phyloP scores from a whole-genome alignment of 2,797 vertebrate species.

The Iguana delicatissima region DNA sequence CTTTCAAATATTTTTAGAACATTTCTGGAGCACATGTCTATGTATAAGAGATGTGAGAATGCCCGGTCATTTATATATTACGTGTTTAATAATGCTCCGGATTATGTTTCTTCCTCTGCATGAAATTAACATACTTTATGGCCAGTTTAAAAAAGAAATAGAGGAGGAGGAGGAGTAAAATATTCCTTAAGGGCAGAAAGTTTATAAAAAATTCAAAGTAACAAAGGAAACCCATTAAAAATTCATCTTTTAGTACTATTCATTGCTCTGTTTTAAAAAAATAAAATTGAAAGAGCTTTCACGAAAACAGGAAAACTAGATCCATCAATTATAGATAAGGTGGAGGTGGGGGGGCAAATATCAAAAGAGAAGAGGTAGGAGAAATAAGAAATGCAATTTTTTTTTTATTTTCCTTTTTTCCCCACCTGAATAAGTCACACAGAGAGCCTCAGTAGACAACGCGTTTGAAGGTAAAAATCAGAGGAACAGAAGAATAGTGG shows the following conservation, averaged over 20 bases:
- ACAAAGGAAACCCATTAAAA: slow-evolving; percentile 83
- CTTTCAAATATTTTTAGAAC: too few relatives aligned
- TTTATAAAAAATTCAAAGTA: slow-evolving; percentile 81
- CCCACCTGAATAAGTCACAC: neutral
- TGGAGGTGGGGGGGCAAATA: neutral
- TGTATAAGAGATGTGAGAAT: too few relatives aligned
- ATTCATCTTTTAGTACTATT: slow-evolving; percentile 77
- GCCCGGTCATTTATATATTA: neutral
- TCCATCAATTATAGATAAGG: slow-evolving; percentile 72
- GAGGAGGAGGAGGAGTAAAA: too few relatives aligned
- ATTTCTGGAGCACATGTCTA: too few relatives aligned
- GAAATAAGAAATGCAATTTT: too few relatives aligned
- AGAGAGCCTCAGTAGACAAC: neutral
- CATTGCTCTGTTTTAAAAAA: slow-evolving; percentile 71
- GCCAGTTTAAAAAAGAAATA: slow-evolving; percentile 68
- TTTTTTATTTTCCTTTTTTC: slow-evolving; percentile 3
- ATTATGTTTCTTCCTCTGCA: slow-evolving; percentile 64
- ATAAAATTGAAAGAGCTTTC: slow-evolving; percentile 72
- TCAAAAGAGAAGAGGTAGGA: too few relatives aligned
- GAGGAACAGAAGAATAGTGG: too few relatives aligned
- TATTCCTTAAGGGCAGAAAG: slow-evolving; percentile 73
- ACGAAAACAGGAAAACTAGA: slow-evolving; percentile 69
- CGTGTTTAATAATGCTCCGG: slow-evolving; percentile 71
- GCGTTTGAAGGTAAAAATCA: too few relatives aligned
- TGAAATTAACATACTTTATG: slow-evolving; percentile 75